Percentiles rank a stretch among this genome's conserved stretches.
phyloP scores from a whole-genome alignment of 2,113 vertebrate genomes.

The Crotophaga sulcirostris region DNA sequence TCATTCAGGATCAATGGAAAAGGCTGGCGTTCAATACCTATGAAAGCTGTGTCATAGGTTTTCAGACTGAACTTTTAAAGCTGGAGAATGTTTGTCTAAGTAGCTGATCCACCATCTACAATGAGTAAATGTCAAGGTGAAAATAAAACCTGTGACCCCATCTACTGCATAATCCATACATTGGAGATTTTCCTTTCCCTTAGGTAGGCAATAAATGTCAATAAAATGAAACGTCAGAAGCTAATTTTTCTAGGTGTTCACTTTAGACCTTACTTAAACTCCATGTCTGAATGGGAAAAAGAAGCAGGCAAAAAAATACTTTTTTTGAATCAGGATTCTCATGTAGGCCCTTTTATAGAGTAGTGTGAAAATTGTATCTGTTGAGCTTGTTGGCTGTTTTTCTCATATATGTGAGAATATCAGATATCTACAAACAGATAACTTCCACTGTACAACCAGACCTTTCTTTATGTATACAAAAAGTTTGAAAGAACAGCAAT shows the following conservation, averaged over 20 bases:
- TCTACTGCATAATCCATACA: conserved; percentile 31
- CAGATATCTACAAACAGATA: not conserved
- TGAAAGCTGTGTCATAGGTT: conserved; percentile 7
- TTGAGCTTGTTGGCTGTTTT: not conserved
- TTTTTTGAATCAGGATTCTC: not conserved
- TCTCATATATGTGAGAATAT: not conserved
- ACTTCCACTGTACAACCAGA: not conserved
- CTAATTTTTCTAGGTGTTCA: not conserved
- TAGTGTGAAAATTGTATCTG: not conserved
- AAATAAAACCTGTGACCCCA: conserved; percentile 35
- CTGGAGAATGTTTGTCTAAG: conserved; percentile 39
- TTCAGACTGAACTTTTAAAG: conserved; percentile 36
- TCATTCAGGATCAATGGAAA: not conserved
- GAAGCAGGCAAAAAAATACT: too few species aligned
- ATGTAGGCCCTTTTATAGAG: not conserved
- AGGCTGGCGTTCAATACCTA: not conserved
- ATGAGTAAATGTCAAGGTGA: conserved; percentile 44
- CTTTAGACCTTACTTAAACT: not conserved
- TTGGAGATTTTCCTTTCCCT: conserved; percentile 1
- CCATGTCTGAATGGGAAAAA: not conserved
- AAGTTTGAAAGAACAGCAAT: conserved; percentile 25
- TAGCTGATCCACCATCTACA: not conserved
- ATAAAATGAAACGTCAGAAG: not conserved
- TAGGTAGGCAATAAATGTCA: conserved; percentile 37
- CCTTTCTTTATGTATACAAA: not conserved